Evolutionary conservation across 2,888 invertebrate genomes (phyloP).

Genomic region (Pogonocherus hispidulus): DNA sequence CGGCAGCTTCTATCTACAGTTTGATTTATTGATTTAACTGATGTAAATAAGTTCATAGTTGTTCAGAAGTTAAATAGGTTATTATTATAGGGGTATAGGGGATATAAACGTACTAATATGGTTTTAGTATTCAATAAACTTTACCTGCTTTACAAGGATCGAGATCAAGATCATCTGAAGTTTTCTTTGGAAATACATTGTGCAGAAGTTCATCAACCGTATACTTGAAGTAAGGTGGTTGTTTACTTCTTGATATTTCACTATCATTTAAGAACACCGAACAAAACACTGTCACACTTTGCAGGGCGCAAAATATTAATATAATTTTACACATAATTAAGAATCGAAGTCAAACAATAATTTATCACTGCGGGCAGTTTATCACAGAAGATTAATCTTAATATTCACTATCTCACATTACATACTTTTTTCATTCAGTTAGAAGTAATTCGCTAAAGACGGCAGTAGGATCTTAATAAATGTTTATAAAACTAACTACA

Average conservation of each 20-base stretch:
- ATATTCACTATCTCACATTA: constrained; percentile 31
- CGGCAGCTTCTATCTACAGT: constrained; percentile 1
- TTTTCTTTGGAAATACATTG: constrained; percentile 76
- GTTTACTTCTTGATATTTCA: constrained; percentile 31
- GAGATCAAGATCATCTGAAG: constrained; percentile 83
- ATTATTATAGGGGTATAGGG: not conserved
- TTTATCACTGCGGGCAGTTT: constrained; percentile 35
- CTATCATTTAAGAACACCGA: constrained; percentile 35
- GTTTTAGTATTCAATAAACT: constrained; percentile 16
- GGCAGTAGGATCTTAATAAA: constrained; percentile 29
- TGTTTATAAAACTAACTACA: constrained; percentile 49
- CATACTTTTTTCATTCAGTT: constrained; percentile 35
- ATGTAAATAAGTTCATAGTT: constrained; percentile 7
- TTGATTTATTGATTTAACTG: constrained; percentile 11
- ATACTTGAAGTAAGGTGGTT: constrained; percentile 58
- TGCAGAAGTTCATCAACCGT: constrained; percentile 79
- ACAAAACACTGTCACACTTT: constrained; percentile 39
- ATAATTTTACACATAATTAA: constrained; percentile 41
- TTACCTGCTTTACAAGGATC: constrained; percentile 92
- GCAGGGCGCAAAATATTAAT: constrained; percentile 36
- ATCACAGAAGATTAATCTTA: constrained; percentile 41
- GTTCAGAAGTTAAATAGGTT: constrained; percentile 4
- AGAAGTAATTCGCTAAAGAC: constrained; percentile 30
- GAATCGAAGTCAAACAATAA: constrained; percentile 27
- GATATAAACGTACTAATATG: not conserved